These are phyloP conservation scores for Anthopleura sola DNA, from an alignment of 64 coral and sea anemone species.

Conservation along the genomic window DNA sequence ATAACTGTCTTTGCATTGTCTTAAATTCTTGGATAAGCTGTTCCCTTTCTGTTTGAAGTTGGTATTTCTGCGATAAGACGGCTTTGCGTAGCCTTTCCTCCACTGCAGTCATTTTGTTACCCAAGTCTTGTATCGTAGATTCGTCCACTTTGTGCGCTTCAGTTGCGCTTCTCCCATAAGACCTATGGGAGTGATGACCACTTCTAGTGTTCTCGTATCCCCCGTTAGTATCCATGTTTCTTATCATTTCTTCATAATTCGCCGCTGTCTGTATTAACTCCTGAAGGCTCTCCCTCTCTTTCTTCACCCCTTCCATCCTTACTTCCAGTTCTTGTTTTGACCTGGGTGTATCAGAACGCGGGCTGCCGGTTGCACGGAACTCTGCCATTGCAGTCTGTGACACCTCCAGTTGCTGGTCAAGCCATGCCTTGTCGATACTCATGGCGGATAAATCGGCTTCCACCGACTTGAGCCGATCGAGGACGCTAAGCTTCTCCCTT, in stretches of 20 bases:
- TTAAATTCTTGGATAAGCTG: slow-evolving; percentile 86
- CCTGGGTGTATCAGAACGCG: background rate
- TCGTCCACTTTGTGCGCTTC: slow-evolving; percentile 44
- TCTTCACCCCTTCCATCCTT: slow-evolving; percentile 69
- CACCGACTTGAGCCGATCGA: slow-evolving; percentile 56
- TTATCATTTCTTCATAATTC: slow-evolving; percentile 77
- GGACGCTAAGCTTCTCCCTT: slow-evolving; percentile 45
- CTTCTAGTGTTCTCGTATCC: background rate
- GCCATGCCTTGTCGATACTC: slow-evolving; percentile 63
- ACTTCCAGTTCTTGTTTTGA: slow-evolving; percentile 41
- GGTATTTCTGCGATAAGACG: slow-evolving; percentile 82
- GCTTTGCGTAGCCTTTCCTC: slow-evolving; percentile 82
- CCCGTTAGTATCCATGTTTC: slow-evolving; percentile 44
- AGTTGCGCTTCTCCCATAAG: slow-evolving; percentile 18
- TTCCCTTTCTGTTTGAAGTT: slow-evolving; percentile 71
- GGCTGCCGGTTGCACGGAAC: background rate
- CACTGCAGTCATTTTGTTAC: slow-evolving; percentile 81
- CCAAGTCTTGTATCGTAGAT: slow-evolving; percentile 54
- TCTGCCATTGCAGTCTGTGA: slow-evolving; percentile 5
- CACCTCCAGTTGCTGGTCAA: slow-evolving; percentile 58
- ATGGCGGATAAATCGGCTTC: slow-evolving; percentile 65
- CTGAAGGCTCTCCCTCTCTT: slow-evolving; percentile 69
- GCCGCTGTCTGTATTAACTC: slow-evolving; percentile 74
- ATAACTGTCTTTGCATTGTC: slow-evolving; percentile 76
- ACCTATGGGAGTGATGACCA: background rate